These are phyloP conservation scores for Ochropacha duplaris DNA, from an alignment of 2,888 invertebrate species.

Conservation along the genomic window DNA sequence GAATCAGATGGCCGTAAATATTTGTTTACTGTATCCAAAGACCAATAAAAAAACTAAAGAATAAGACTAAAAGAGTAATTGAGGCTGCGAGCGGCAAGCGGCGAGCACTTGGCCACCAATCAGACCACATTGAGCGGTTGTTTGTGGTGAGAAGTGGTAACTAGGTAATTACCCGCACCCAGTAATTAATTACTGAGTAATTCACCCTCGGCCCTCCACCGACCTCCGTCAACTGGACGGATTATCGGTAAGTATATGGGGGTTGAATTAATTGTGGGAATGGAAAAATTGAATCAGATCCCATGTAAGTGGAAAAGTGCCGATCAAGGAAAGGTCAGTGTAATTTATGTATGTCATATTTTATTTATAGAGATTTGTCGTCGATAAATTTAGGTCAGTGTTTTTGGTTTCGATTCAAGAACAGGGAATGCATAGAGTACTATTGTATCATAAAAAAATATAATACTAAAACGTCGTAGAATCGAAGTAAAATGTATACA, in stretches of 20 bases:
- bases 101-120: not conserved
- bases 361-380: not conserved
- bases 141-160: not conserved
- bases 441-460: too few relatives aligned
- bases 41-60: too few relatives aligned
- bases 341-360: not conserved
- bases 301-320: not conserved
- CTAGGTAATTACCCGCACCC: not conserved
- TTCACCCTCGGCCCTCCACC: not conserved
- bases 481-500: not conserved
- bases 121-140: not conserved
- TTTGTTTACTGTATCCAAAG: too few relatives aligned
- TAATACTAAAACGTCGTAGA: too few relatives aligned
- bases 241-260: not conserved
- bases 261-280: conserved; percentile 2
- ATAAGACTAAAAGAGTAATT: not conserved
- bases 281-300: not conserved
- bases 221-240: not conserved
- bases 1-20: too few relatives aligned
- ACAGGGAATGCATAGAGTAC: too few relatives aligned
- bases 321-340: not conserved
- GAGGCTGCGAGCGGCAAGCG: not conserved
- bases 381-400: not conserved
- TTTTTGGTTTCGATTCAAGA: too few relatives aligned
- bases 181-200: not conserved